These are phyloP conservation scores for Pteronotus mesoamericanus DNA, from an alignment of 2,797 vertebrate species.

Conservation along the genomic window DNA sequence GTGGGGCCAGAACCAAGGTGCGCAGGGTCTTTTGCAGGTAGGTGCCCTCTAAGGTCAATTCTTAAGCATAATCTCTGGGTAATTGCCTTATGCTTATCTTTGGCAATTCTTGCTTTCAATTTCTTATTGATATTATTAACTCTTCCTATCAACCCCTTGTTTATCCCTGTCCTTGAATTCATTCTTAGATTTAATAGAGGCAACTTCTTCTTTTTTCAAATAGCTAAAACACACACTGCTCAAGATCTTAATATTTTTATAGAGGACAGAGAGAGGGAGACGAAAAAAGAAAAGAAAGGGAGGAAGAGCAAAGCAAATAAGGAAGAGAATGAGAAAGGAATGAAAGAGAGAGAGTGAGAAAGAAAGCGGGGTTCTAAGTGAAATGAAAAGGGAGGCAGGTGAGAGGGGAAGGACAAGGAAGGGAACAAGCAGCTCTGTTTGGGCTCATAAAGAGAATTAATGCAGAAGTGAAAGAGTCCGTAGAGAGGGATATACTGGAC, in stretches of 20 bases:
- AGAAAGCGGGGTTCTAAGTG: neutral
- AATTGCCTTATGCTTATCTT: neutral
- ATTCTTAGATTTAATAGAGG: conserved; percentile 22
- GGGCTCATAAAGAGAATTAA: neutral
- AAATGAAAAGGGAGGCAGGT: neutral
- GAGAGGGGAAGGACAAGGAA: neutral
- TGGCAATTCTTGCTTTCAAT: conserved; percentile 45
- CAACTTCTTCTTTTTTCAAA: neutral
- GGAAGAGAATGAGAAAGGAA: neutral
- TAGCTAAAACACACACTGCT: neutral
- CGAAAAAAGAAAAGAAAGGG: neutral
- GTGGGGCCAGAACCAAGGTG: neutral
- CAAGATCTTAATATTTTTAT: neutral
- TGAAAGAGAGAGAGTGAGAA: neutral
- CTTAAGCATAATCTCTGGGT: conserved; percentile 17
- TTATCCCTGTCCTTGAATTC: conserved; percentile 3
- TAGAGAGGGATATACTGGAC: neutral
- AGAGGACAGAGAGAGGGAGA: neutral
- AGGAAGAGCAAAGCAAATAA: neutral
- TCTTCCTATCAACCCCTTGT: neutral
- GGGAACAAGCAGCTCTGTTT: neutral
- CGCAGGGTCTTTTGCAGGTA: neutral
- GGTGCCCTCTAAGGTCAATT: neutral
- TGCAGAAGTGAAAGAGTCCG: neutral
- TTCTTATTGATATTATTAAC: conserved; percentile 44